Percentiles rank a stretch among this genome's conserved stretches.
Evolutionary conservation across 1,140 invertebrate genomes (phyloP).

Genomic region (Cydia amplana): DNA sequence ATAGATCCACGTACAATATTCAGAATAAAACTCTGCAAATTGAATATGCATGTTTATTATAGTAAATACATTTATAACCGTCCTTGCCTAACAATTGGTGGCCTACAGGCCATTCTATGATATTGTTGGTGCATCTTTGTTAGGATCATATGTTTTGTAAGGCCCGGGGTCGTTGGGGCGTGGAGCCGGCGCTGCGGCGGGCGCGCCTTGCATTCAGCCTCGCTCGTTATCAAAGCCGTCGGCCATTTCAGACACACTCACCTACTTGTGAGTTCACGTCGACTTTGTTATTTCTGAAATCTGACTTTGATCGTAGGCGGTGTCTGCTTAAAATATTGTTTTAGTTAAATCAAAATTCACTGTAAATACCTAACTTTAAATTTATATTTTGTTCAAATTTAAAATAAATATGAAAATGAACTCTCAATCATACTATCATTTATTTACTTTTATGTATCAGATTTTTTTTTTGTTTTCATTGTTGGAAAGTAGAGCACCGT

Average conservation of each 20-base stretch:
- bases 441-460: no score
- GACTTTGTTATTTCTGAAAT: not conserved
- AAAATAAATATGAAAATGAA: no score
- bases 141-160: not conserved
- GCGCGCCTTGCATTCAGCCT: constrained; percentile 65
- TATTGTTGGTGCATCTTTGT: not conserved
- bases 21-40: no score
- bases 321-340: no score
- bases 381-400: no score
- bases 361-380: no score
- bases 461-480: no score
- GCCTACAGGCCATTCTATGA: not conserved
- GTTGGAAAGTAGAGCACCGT: no score
- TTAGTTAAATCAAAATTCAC: no score
- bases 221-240: constrained; percentile 64
- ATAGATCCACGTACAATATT: no score
- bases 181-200: constrained; percentile 56
- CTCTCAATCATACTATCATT: no score
- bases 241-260: constrained; percentile 60
- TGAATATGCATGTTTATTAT: not conserved
- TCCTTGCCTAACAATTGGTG: constrained; percentile 2
- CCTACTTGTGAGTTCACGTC: constrained; percentile 43
- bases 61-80: not conserved
- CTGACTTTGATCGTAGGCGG: not conserved
- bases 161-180: not conserved